Base-by-base conservation (phyloP, 2,797 vertebrate species). In the Hemitrygon akajei region DNA sequence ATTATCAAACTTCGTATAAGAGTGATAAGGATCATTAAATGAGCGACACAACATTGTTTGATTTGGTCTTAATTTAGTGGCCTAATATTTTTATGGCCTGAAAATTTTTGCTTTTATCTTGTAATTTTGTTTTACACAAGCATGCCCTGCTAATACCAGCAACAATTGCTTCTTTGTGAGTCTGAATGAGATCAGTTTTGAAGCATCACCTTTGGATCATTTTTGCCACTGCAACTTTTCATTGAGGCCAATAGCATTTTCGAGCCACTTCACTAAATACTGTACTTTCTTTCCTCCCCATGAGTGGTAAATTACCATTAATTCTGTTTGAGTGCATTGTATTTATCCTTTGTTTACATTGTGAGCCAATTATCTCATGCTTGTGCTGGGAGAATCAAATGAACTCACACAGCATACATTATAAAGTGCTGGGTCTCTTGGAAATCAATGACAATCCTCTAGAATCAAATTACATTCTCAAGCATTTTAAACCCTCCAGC, bases 361-460 rank as follows among this genome's bases (percentile, higher is more conserved):
- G 81, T 56, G 81, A 86, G 25, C n/a, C 25, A 86, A 86, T 86
- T 86, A 86, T 30, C 82, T 27, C 27, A 86, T 60, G 56, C 82
- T 10, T 86, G 27, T 4, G 56, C 82, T 30, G 82, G 56, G 12
- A 86, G 27, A 86, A 86, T 86, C 56, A 86, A 60, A 86, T 86
- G 56, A 86, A 60, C 25, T 60, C 56, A 11, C 82, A 86, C 27
- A 86, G 82, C 27, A n/a, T 86, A 86, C 58, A 86, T 86, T 86
- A 30, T 30, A 86, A 60, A 16, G 60, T 60, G 47, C 18, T 60
- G 58, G 56, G 82, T 58, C 9, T 86, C 82, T 60, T 25, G 56
- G 12, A 11, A 27, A 86, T 60, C 27, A 30, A 11, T 86, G 82
- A n/a, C 82, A 60, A 60, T 60, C 47, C 81, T 12, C 47, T 81